These are phyloP conservation scores for Tachycineta bicolor DNA, from an alignment of 2,113 vertebrate genomes.

Conservation along the genomic window DNA sequence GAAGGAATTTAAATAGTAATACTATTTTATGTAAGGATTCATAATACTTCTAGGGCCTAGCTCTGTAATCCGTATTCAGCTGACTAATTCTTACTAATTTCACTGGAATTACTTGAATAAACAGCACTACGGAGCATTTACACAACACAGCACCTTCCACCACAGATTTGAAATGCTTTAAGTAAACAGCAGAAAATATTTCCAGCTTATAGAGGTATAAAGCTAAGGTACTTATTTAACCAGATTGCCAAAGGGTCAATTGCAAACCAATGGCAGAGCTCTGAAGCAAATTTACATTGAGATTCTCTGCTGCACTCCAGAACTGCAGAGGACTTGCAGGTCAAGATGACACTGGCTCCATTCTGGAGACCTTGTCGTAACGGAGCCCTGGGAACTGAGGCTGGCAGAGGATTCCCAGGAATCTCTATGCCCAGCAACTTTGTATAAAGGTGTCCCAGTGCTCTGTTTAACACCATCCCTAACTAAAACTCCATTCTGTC, in stretches of 20 bases:
- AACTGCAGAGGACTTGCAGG: neutral
- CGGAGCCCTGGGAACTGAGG: neutral
- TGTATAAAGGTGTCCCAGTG: neutral
- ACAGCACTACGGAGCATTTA: conserved; percentile 7
- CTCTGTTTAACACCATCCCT: neutral
- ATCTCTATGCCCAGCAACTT: neutral
- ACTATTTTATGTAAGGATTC: neutral
- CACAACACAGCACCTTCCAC: neutral
- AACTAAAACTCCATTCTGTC: neutral
- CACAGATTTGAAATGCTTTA: conserved; percentile 5
- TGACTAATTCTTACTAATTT: conserved; percentile 63
- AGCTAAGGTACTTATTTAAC: neutral
- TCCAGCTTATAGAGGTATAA: neutral
- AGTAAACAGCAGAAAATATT: conserved; percentile 24
- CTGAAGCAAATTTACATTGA: conserved; percentile 15
- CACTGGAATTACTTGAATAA: conserved; percentile 56
- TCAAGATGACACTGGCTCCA: neutral
- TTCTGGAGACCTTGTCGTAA: neutral
- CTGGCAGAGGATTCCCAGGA: neutral
- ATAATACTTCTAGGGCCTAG: neutral
- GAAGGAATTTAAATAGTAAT: conserved; percentile 30
- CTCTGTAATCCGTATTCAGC: conserved; percentile 32
- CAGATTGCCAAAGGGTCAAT: neutral
- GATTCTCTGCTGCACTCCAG: neutral
- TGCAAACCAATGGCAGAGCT: neutral